Conservation (phyloP, 2,888 invertebrate genomes). For the Octodonta nipae region DNA sequence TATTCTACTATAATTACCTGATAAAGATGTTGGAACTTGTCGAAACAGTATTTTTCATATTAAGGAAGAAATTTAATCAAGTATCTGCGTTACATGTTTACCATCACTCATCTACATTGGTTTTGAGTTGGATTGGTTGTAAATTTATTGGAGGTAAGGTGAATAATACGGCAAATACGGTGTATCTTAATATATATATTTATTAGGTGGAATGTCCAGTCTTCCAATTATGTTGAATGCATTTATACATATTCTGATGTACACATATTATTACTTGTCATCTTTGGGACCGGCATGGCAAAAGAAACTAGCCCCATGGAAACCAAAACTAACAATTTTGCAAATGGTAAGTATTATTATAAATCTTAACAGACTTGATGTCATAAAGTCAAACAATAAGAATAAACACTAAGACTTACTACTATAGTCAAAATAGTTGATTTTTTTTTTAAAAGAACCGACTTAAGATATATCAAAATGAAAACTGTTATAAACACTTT, state of each 20-base stretch:
- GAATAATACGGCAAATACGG: neutral
- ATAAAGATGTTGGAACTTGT: constrained; percentile 52
- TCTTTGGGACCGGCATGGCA: constrained; percentile 47
- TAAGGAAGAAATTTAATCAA: constrained; percentile 58
- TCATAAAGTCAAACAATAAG: no score
- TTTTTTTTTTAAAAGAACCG: no score
- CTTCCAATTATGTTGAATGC: constrained; percentile 54
- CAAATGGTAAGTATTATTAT: constrained; percentile 49
- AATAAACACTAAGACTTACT: no score
- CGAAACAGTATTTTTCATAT: constrained; percentile 57
- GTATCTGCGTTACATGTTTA: constrained; percentile 59
- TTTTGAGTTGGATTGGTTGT: constrained; percentile 46
- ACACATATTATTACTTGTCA: constrained; percentile 55
- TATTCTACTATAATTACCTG: constrained; percentile 45
- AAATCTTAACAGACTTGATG: no score
- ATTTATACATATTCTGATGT: constrained; percentile 62
- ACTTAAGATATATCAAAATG: no score
- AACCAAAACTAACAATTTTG: constrained; percentile 41
- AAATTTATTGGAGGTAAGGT: constrained; percentile 52
- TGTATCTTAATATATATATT: constrained; percentile 5
- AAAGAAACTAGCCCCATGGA: constrained; percentile 43
- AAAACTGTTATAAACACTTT: no score
- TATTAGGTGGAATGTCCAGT: constrained; percentile 51
- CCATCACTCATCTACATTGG: constrained; percentile 52
- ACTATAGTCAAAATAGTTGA: no score